These are phyloP conservation scores for Nebria ingens DNA, from an alignment of 1,140 invertebrate genomes.

Conservation along the genomic window DNA sequence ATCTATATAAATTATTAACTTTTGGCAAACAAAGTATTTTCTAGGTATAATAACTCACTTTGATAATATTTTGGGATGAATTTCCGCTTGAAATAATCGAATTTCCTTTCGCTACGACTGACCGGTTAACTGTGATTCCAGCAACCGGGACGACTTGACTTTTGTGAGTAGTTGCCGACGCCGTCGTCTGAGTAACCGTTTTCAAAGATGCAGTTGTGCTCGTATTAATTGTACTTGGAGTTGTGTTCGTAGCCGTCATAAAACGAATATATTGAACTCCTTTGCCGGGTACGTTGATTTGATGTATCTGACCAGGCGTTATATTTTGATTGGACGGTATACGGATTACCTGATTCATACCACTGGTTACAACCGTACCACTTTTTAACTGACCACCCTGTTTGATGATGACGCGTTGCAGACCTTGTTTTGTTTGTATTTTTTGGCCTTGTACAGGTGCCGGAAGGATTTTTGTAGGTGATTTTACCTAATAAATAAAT, in stretches of 20 bases:
- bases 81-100: background rate
- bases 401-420: constrained; percentile 48
- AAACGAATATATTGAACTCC: constrained; percentile 65
- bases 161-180: constrained; percentile 34
- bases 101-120: background rate
- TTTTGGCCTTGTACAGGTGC: constrained; percentile 40
- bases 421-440: constrained; percentile 27
- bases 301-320: constrained; percentile 47
- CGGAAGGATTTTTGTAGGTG: constrained; percentile 59
- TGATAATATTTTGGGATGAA: constrained; percentile 10
- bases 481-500: constrained; percentile 44
- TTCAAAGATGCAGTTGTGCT: background rate
- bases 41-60: no score
- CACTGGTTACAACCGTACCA: constrained; percentile 20
- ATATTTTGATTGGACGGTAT: constrained; percentile 44
- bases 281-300: constrained; percentile 58
- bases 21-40: constrained; percentile 4
- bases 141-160: constrained; percentile 29
- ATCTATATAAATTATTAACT: constrained; percentile 2
- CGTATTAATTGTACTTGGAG: constrained; percentile 34
- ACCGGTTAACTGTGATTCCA: constrained; percentile 26
- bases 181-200: constrained; percentile 22
- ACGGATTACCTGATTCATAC: constrained; percentile 47
- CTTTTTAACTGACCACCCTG: constrained; percentile 39
- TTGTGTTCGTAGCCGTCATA: constrained; percentile 42